phyloP scores from a whole-genome alignment of 1,140 invertebrate genomes.

The Schlechtendalia chinensis region DNA sequence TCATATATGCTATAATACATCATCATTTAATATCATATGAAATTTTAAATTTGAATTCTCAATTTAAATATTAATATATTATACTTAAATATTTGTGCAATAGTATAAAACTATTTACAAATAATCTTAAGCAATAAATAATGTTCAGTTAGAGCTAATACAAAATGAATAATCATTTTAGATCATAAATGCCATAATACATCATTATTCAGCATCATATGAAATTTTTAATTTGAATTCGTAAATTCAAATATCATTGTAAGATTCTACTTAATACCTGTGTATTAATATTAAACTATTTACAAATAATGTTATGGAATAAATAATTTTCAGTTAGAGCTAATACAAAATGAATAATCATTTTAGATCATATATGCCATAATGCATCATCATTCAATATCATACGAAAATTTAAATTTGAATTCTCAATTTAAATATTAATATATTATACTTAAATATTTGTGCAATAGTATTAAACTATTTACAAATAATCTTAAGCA shows the following conservation, averaged over 20 bases:
- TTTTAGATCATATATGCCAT: conserved; percentile 15
- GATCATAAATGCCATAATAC: neutral
- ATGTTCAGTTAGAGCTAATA: conserved; percentile 40
- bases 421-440: no score
- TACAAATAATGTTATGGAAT: neutral
- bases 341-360: conserved; percentile 35
- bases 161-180: conserved; percentile 21
- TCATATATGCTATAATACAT: conserved; percentile 1
- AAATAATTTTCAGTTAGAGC: conserved; percentile 16
- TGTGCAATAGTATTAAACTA: neutral
- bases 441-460: neutral
- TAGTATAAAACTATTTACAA: neutral
- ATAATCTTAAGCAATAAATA: neutral
- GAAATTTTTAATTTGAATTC: neutral
- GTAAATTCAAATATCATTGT: neutral
- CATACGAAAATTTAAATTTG: neutral
- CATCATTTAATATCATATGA: conserved; percentile 22
- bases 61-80: neutral
- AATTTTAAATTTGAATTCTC: neutral
- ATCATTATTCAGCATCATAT: conserved; percentile 34
- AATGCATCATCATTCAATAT: neutral
- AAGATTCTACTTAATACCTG: neutral
- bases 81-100: neutral
- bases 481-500: neutral
- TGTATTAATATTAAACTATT: neutral